Conservation (phyloP, 2,888 invertebrate species). For the Myathropa florea region DNA sequence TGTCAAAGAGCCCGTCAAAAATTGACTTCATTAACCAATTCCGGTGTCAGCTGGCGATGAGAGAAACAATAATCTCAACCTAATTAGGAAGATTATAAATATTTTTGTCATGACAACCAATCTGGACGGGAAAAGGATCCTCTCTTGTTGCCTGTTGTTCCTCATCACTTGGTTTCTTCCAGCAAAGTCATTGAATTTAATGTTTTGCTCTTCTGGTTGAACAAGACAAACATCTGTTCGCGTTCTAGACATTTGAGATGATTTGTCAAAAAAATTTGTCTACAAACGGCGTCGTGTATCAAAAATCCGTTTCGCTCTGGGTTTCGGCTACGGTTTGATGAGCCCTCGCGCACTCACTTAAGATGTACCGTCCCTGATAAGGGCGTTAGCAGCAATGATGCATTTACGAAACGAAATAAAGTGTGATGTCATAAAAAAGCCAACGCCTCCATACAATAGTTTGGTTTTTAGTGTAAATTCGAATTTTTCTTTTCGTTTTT, state of each 20-base stretch:
- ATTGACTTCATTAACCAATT: constrained; percentile 38
- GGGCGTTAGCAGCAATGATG: constrained; percentile 33
- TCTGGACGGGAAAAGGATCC: constrained; percentile 32
- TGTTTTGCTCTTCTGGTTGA: constrained; percentile 11
- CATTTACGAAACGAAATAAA: constrained; percentile 60
- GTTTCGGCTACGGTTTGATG: constrained; percentile 51
- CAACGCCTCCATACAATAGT: constrained; percentile 46
- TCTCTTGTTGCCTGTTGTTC: not conserved
- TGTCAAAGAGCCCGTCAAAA: constrained; percentile 29
- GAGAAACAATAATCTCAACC: constrained; percentile 31
- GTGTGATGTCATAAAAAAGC: constrained; percentile 66
- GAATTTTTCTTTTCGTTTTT: constrained; percentile 6
- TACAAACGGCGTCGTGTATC: constrained; percentile 41
- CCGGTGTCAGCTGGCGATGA: constrained; percentile 12
- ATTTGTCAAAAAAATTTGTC: constrained; percentile 65
- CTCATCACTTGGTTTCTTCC: not conserved
- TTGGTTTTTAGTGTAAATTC: constrained; percentile 54
- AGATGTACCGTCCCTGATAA: constrained; percentile 55
- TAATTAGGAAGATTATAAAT: constrained; percentile 44
- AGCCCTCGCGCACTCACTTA: constrained; percentile 22
- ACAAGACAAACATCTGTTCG: constrained; percentile 57
- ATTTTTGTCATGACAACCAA: constrained; percentile 11
- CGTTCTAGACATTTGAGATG: constrained; percentile 38
- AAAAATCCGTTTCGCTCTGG: constrained; percentile 15
- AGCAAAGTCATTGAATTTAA: constrained; percentile 55